Conservation (phyloP, 2,797 vertebrate genomes). For the Tinamus major region DNA sequence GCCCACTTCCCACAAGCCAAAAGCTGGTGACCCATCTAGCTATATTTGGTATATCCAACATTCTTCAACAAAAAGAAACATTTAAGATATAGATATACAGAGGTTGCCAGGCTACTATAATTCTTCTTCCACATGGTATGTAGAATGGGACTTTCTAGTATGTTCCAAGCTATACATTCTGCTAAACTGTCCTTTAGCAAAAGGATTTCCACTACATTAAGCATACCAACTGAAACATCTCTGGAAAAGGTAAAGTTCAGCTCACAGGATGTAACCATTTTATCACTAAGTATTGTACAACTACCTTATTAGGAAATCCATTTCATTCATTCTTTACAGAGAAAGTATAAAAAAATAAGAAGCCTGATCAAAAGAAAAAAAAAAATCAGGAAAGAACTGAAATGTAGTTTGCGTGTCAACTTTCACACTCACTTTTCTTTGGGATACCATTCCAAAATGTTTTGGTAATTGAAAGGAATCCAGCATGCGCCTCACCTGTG, state of each 20-base stretch:
- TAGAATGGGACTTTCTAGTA: neutral
- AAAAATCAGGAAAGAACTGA: neutral
- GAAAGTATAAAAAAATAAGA: neutral
- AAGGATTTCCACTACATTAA: neutral
- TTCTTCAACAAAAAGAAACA: too few species aligned
- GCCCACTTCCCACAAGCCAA: neutral
- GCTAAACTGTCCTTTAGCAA: neutral
- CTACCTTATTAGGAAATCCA: neutral
- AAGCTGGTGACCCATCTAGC: neutral
- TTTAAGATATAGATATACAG: neutral
- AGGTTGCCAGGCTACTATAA: neutral
- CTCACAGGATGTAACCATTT: neutral
- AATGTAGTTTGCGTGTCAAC: neutral
- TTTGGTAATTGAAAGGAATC: neutral
- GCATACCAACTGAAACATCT: neutral
- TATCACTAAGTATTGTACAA: neutral
- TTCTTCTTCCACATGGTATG: neutral
- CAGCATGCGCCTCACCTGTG: neutral
- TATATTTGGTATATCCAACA: accelerated
- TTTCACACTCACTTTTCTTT: neutral
- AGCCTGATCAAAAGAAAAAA: neutral
- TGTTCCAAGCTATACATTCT: neutral
- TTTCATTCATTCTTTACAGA: neutral
- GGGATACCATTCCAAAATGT: neutral
- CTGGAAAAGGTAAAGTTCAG: neutral